Evolutionary conservation across 1,140 invertebrate genomes (phyloP).

Genomic region (Idris sp.): DNA sequence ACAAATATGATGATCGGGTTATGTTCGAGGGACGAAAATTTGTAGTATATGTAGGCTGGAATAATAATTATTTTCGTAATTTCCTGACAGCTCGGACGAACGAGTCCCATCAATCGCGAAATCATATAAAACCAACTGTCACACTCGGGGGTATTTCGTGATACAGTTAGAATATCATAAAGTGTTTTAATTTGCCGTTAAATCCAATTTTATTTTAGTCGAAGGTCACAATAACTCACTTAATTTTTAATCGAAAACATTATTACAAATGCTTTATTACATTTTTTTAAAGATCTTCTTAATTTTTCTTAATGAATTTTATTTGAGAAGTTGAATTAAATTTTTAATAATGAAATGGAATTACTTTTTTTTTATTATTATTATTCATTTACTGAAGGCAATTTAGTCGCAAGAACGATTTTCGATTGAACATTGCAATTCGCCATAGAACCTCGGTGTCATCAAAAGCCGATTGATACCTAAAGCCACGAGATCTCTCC

Average conservation of each 20-base stretch:
- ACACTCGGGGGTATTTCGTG: constrained; percentile 62
- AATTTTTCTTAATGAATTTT: no score
- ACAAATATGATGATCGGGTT: constrained; percentile 32
- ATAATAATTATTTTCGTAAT: constrained; percentile 77
- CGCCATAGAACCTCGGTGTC: constrained; percentile 14
- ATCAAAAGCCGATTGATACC: constrained; percentile 48
- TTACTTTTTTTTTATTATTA: no score
- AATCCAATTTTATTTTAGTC: constrained; percentile 68
- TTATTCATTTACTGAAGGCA: neutral
- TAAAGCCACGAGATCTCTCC: constrained; percentile 44
- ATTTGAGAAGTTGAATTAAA: no score
- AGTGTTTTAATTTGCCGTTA: constrained; percentile 66
- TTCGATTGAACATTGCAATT: constrained; percentile 19
- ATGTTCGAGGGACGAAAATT: constrained; percentile 42
- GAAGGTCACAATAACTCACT: constrained; percentile 23
- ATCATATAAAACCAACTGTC: constrained; percentile 76
- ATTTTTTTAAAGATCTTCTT: no score
- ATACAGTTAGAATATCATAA: constrained; percentile 32
- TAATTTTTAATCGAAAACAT: constrained; percentile 17
- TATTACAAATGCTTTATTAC: no score
- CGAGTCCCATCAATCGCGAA: constrained; percentile 71
- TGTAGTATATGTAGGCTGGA: constrained; percentile 48
- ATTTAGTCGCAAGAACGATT: constrained; percentile 2
- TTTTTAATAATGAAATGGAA: no score
- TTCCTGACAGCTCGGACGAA: constrained; percentile 70